These are phyloP conservation scores for Liopterus haemorrhoidalis DNA, from an alignment of 2,888 invertebrate genomes.

Conservation along the genomic window DNA sequence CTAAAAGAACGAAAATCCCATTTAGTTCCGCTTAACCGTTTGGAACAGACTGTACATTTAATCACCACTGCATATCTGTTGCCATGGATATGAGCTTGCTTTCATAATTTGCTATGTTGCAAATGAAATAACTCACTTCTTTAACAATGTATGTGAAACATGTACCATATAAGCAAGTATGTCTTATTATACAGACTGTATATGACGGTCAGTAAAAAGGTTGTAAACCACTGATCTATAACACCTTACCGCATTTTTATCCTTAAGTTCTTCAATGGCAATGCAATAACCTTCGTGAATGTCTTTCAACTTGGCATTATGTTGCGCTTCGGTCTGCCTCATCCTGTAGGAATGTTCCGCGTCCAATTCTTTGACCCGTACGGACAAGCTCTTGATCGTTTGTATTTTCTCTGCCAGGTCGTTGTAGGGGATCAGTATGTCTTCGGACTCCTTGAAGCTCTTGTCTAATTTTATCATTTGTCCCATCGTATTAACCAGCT, in stretches of 20 bases:
- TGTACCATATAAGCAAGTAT: too few species aligned
- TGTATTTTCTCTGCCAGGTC: conserved; percentile 75
- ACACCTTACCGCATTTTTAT: conserved; percentile 56
- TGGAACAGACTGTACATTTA: too few species aligned
- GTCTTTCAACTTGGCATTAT: conserved; percentile 73
- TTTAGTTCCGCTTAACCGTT: too few species aligned
- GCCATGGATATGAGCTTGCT: too few species aligned
- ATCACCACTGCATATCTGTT: too few species aligned
- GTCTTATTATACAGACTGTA: too few species aligned
- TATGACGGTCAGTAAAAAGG: too few species aligned
- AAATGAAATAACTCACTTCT: too few species aligned
- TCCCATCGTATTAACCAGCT: conserved; percentile 67
- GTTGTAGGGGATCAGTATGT: conserved; percentile 72
- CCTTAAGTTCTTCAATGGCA: conserved; percentile 75
- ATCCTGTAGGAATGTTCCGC: conserved; percentile 84
- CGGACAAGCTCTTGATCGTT: conserved; percentile 57
- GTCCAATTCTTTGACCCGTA: conserved; percentile 75
- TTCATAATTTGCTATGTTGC: too few species aligned
- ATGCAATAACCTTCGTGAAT: conserved; percentile 76
- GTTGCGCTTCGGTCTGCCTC: conserved; percentile 69
- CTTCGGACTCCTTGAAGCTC: conserved; percentile 70
- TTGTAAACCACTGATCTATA: too few species aligned
- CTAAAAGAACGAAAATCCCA: too few species aligned
- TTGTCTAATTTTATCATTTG: conserved; percentile 66
- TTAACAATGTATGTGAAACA: too few species aligned